Base-by-base conservation (phyloP, 53 echinoderm and acorn worm genomes). In the Holothuria scabra region DNA sequence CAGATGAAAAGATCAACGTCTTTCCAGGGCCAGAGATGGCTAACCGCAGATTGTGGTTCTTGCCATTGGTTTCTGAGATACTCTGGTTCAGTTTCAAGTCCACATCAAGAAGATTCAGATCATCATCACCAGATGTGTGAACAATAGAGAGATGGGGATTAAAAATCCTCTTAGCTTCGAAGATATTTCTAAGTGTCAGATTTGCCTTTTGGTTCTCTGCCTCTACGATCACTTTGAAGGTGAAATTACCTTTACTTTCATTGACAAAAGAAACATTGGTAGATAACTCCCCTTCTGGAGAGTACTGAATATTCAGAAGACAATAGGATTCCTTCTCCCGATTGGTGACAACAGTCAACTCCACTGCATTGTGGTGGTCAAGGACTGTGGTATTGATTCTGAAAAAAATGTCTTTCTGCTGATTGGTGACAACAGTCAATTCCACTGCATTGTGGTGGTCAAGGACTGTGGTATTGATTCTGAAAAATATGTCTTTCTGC, bases 391-490 rank as follows among this genome's bases (percentile, higher is more conserved):
- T 69, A 23, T 69, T 69, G 69, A 69, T 38, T 22, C 69, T 35
- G 19, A 69, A n/a, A 16, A 30, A 12, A 14, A 69, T 69, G 31
- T 25, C 30, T 8, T 9, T 69, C 13, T 8, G 20, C 14, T 19
- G 22, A 8, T 20, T n/a, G n/a, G n/a, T n/a, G n/a, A n/a, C n/a
- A n/a, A n/a, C n/a, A n/a, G n/a, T n/a, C n/a, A n/a, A n/a, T n/a
- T n/a, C n/a, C n/a, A n/a, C n/a, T n/a, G 23, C 23, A 44, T 69
- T 37, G 13, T 69, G n/a, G 69, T 69, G 69, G 38, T 33, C 35
- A n/a, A 38, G 69, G 8, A 38, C 38, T 16, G 69, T 69, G 22
- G 69, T 69, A 23, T 69, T 69, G 69, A 69, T 38, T 22, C 69
- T 35, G 19, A 69, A n/a, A 16, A 30, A 12, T n/a, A 69, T 69